Evolutionary conservation across 92 coral and sea anemone species (phyloP), one percentile per base, ranked within the genome.

Genomic region (Paramuricea clavata): DNA sequence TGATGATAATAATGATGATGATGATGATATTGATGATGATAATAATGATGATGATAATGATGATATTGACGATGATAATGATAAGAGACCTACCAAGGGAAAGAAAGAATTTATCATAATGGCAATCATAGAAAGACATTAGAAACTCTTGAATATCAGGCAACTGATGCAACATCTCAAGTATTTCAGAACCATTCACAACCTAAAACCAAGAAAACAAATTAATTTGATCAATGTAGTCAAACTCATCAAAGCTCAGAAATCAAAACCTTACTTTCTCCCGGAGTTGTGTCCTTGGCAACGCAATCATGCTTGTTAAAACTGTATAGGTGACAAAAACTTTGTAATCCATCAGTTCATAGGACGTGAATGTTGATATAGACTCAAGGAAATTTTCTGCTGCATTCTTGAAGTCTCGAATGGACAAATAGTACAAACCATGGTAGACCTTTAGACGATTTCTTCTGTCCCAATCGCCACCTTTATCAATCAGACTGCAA

Each of bases 381-480:
- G 98, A 94, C 56, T 96, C 99, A 65, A 96, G 91, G 83, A 96
- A 96, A 79, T 96, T 96, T 33, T 73, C 88, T 2, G 99, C 99
- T 12, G 99, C 98, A 47, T 94, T 87, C 82, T 96, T 96, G 94
- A 96, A 96, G 82, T 96, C 98, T 0, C 99, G 98, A 49, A 96
- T 94, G 5, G 99, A 96, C 49, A 96, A 81, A 62, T 73, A 93
- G 89, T 96, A 96, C 17, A 96, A 81, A 12, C 99, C 99, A 81
- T 96, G 99, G 86, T 96, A 96, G 35, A 96, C 99, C 78, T 96
- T 96, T 30, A 96, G 92, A 50, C 99, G 87, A 87, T 96, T 96
- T 7, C 99, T 93, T 1, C 99, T 82, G 80, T 96, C 99, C 99
- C 99, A 96, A 84, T 96, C 99, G 3, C 99, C 99, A 35, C 99